These are phyloP conservation scores for Phycodurus eques DNA, from an alignment of 2,113 vertebrate species.

Conservation along the genomic window DNA sequence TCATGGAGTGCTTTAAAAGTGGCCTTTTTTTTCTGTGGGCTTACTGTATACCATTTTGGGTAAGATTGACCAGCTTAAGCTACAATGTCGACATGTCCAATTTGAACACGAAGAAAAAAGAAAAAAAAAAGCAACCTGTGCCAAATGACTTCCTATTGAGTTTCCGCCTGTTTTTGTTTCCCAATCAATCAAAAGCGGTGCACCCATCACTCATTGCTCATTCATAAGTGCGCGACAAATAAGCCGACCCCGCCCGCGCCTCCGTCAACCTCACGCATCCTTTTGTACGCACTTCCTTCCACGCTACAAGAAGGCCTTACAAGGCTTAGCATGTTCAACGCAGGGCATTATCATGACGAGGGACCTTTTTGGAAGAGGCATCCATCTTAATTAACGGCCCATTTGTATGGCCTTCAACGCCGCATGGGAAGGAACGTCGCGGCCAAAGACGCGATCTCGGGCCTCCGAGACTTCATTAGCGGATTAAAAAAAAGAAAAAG, in stretches of 20 bases:
- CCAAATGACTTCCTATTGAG: slow-evolving; percentile 68
- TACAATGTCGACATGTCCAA: slow-evolving; percentile 55
- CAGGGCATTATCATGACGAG: slow-evolving; percentile 59
- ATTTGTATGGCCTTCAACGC: slow-evolving; percentile 61
- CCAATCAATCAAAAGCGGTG: slow-evolving; percentile 25
- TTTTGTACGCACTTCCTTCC: slow-evolving; percentile 27
- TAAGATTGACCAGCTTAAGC: neutral
- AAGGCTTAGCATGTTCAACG: slow-evolving; percentile 48
- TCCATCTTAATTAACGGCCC: slow-evolving; percentile 71
- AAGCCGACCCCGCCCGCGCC: neutral
- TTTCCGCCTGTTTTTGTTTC: slow-evolving; percentile 44
- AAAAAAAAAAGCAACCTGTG: slow-evolving; percentile 57
- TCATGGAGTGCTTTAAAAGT: neutral
- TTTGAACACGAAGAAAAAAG: slow-evolving; percentile 46
- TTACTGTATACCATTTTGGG: too few relatives aligned
- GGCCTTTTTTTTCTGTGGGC: neutral
- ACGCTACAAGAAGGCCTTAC: slow-evolving; percentile 41
- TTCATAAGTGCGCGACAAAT: slow-evolving; percentile 30
- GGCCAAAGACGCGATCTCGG: slow-evolving; percentile 42
- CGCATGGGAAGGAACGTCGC: slow-evolving; percentile 64
- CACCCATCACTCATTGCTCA: slow-evolving; percentile 41
- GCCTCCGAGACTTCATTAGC: slow-evolving; percentile 58
- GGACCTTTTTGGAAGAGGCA: slow-evolving; percentile 48
- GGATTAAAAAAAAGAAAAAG: slow-evolving; percentile 41
- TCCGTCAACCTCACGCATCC: slow-evolving; percentile 12